phyloP scores from a whole-genome alignment of 2,888 invertebrate genomes.

The Sinohyriopsis cumingii region DNA sequence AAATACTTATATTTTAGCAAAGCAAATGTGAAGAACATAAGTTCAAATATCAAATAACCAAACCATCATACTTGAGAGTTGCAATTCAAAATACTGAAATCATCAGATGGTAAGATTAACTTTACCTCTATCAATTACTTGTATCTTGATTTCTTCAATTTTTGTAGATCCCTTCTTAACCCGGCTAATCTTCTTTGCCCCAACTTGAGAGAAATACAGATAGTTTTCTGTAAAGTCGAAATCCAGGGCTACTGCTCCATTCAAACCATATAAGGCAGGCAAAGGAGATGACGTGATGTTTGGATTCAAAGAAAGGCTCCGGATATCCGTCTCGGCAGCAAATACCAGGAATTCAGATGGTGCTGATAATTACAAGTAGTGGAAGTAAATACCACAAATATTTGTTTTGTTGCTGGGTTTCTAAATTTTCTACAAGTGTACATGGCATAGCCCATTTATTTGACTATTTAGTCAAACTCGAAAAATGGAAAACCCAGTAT shows the following conservation, averaged over 20 bases:
- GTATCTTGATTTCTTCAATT: slow-evolving; percentile 45
- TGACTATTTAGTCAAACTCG: too few species aligned
- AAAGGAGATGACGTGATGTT: slow-evolving; percentile 81
- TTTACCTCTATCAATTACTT: slow-evolving; percentile 44
- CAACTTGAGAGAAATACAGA: slow-evolving; percentile 80
- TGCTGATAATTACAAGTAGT: slow-evolving; percentile 66
- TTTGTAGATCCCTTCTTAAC: slow-evolving; percentile 42
- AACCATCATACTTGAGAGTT: background rate
- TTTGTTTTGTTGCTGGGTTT: too few species aligned
- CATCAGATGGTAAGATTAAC: background rate
- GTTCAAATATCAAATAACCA: background rate
- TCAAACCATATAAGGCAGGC: slow-evolving; percentile 76
- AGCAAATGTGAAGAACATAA: too few species aligned
- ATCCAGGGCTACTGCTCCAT: slow-evolving; percentile 91
- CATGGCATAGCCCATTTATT: too few species aligned
- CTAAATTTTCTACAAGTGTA: too few species aligned
- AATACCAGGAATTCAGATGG: slow-evolving; percentile 93
- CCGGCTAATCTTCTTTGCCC: slow-evolving; percentile 49
- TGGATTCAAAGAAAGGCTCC: slow-evolving; percentile 91
- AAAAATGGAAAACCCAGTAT: too few species aligned
- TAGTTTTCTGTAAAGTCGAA: slow-evolving; percentile 92
- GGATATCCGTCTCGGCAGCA: slow-evolving; percentile 93
- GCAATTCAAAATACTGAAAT: background rate
- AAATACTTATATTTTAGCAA: too few species aligned
- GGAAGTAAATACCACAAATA: too few species aligned